Conservation (phyloP, 2,113 vertebrate species). For the Sciurus niger region DNA sequence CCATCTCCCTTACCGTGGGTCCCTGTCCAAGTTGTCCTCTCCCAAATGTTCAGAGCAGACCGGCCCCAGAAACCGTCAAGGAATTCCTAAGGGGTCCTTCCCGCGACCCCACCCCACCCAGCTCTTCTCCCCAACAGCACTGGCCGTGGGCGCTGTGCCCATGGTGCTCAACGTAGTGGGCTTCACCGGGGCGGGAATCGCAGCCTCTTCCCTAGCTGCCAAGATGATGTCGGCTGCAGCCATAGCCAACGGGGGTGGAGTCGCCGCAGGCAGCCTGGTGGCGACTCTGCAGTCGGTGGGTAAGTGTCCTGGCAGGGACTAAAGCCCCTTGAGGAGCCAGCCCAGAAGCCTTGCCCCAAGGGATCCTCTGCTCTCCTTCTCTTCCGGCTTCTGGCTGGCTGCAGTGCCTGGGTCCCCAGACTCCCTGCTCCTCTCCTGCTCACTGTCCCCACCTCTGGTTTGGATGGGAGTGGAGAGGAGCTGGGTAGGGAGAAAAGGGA, state of each 20-base stretch:
- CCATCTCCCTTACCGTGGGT: background rate
- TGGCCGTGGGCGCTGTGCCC: background rate
- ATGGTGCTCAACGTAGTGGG: background rate
- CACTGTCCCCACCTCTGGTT: background rate
- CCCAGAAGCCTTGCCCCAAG: too few species aligned
- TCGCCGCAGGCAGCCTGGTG: constrained; percentile 8
- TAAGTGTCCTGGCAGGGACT: background rate
- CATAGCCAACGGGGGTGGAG: background rate
- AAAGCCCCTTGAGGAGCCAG: too few species aligned
- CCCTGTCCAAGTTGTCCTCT: background rate
- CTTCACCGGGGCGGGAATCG: constrained; percentile 73
- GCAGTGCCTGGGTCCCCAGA: fast-evolving
- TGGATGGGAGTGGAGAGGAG: too few species aligned
- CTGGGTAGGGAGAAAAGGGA: background rate
- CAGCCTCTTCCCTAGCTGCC: background rate
- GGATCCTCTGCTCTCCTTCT: background rate
- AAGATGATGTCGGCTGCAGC: constrained; percentile 71
- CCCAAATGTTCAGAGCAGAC: background rate
- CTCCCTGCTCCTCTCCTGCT: background rate
- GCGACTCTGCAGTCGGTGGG: constrained; percentile 52
- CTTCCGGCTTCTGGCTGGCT: too few species aligned
- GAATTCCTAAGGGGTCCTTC: background rate
- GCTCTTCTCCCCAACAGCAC: background rate
- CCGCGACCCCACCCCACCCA: background rate
- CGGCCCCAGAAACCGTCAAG: background rate